phyloP scores from a whole-genome alignment of 2,888 invertebrate genomes.

The Dascillus cervinus region DNA sequence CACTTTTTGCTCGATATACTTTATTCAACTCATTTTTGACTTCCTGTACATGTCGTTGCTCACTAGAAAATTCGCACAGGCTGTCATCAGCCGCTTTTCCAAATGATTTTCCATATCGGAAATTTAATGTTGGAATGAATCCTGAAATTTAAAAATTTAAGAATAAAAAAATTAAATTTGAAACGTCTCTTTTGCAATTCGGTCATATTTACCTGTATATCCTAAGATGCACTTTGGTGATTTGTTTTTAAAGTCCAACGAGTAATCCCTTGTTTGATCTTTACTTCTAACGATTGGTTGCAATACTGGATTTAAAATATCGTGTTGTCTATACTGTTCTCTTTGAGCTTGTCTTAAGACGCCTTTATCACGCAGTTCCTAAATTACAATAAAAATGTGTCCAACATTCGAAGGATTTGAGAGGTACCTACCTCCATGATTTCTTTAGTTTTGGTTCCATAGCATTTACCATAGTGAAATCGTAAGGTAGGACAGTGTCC shows the following conservation, averaged over 20 bases:
- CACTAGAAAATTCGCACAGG: slow-evolving; percentile 45
- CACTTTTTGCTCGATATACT: slow-evolving; percentile 47
- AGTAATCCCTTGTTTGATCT: slow-evolving; percentile 41
- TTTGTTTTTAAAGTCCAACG: slow-evolving; percentile 41
- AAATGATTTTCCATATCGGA: slow-evolving; percentile 55
- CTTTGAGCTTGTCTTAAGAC: slow-evolving; percentile 45
- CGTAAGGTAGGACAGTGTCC: slow-evolving; percentile 66
- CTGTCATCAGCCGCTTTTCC: slow-evolving; percentile 53
- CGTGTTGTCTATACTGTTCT: slow-evolving; percentile 49
- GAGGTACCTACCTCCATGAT: slow-evolving; percentile 49
- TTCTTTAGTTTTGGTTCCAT: slow-evolving; percentile 62
- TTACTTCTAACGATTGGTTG: slow-evolving; percentile 31
- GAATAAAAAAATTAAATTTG: not conserved
- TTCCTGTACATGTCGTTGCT: slow-evolving; percentile 14
- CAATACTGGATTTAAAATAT: slow-evolving; percentile 39
- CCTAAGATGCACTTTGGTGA: slow-evolving; percentile 56
- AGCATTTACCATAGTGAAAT: slow-evolving; percentile 63
- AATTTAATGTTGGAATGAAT: slow-evolving; percentile 62
- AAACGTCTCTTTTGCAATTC: not conserved
- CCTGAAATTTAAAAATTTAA: slow-evolving; percentile 29
- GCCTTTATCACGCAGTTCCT: slow-evolving; percentile 43
- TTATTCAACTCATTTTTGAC: slow-evolving; percentile 37
- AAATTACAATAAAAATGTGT: slow-evolving; percentile 6
- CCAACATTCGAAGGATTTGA: not conserved
- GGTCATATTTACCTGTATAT: slow-evolving; percentile 59